Base-by-base conservation (phyloP, 2,888 invertebrate species). In the Drosophila meridionalis region DNA sequence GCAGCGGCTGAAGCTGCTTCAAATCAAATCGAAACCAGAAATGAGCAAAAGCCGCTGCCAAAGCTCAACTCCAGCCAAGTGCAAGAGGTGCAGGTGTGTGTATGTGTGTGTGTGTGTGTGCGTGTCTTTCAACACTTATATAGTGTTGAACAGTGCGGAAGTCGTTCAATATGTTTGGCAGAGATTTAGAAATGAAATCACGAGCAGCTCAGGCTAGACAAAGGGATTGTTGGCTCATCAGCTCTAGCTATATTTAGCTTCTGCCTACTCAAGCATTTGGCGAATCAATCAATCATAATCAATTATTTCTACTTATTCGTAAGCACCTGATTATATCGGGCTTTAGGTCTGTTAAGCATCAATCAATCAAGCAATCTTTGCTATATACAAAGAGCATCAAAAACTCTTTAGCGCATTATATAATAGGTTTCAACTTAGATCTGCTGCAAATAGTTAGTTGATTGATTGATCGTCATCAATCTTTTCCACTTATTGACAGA, bases 1-100 rank as follows among this genome's bases (percentile, higher is more conserved):
- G 48, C 9, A 5, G 20, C 11, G 11, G 7, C n/a, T 8, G 28
- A 48, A 20, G 40, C 12, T 42, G 53, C 38, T 34, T 56, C 65
- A 62, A 69, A 69, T 68, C 80, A 76, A 78, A 70, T 78, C 64
- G 70, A 75, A 52, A 53, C 77, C 67, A 48, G 62, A 75, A 78
- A 61, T 70, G 62, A 59, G 52, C 42, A 52, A 50, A 50, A 12
- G 12, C 28, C 56, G 42, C n/a, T n/a, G 4, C 50, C 36, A 60
- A 58, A 76, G 45, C 70, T 59, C 40, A 64, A 45, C 11, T 32
- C 11, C n/a, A 28, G 20, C 5, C 14, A 12, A 38, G 7, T 57
- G 43, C 47, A n/a, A 32, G 11, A 42, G 30, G 5, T 66, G 40
- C 43, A 14, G 28, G 14, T 58, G 45, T 56, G 42, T 40, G 36